phyloP scores from a whole-genome alignment of 2,888 invertebrate species.

The Norana najaformis region DNA sequence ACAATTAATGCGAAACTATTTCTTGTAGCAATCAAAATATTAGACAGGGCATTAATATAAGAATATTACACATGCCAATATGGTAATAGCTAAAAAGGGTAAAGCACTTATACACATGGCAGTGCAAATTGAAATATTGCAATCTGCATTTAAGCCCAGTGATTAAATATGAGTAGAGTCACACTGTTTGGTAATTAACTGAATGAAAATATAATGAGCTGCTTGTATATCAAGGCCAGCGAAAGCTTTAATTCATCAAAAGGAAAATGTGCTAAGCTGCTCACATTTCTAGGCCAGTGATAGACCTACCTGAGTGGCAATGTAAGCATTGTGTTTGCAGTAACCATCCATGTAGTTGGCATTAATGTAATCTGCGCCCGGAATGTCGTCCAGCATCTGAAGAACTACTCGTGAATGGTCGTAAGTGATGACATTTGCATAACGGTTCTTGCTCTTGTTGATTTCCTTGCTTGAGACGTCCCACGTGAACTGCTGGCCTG shows the following conservation, averaged over 20 bases:
- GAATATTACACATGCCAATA: too few relatives aligned
- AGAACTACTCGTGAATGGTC: conserved; percentile 76
- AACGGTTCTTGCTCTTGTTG: conserved; percentile 97
- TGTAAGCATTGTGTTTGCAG: conserved; percentile 94
- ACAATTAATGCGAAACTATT: too few relatives aligned
- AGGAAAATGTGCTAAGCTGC: not conserved
- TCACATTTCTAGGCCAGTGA: too few relatives aligned
- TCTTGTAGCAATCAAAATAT: too few relatives aligned
- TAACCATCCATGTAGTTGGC: conserved; percentile 99
- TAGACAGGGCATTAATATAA: too few relatives aligned
- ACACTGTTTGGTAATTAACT: not conserved
- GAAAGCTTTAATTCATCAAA: too few relatives aligned
- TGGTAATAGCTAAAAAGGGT: too few relatives aligned
- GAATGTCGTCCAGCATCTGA: conserved; percentile 74
- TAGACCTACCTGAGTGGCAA: conserved; percentile 78
- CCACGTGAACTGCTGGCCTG: conserved; percentile 99
- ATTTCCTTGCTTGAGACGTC: conserved; percentile 96
- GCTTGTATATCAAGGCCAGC: not conserved
- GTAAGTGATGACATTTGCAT: conserved; percentile 98
- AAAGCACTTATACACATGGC: too few relatives aligned
- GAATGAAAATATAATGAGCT: not conserved
- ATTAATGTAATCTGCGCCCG: conserved; percentile 96
- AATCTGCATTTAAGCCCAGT: too few relatives aligned
- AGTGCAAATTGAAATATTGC: too few relatives aligned
- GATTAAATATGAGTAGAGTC: not conserved